Conservation (phyloP, 2,888 invertebrate genomes). For the Luperina testacea region DNA sequence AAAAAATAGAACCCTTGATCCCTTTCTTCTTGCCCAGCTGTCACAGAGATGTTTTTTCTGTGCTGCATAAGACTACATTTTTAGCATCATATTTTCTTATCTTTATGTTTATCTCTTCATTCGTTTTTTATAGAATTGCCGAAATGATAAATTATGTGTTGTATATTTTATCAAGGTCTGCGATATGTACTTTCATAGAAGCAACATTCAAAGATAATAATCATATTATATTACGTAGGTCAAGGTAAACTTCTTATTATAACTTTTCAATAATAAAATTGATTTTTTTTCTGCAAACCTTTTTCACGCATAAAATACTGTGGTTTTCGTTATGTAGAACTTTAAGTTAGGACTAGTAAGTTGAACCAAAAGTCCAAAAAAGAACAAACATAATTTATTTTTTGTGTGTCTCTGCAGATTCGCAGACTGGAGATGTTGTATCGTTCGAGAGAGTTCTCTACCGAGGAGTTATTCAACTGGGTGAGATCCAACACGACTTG, state of each 20-base stretch:
- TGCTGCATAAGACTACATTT: not conserved
- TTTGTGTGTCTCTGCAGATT: constrained; percentile 57
- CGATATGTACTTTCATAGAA: not conserved
- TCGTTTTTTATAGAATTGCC: constrained; percentile 7
- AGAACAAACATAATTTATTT: not conserved
- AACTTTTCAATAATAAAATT: not conserved
- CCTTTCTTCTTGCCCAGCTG: not conserved
- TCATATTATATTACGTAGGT: not conserved
- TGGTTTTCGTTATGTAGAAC: constrained; percentile 72
- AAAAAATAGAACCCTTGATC: not conserved
- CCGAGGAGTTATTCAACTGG: constrained; percentile 72
- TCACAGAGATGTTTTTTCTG: not conserved
- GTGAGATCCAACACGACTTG: constrained; percentile 75
- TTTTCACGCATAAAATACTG: constrained; percentile 53
- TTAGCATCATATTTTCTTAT: too few relatives aligned
- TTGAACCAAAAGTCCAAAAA: not conserved
- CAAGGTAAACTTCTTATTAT: not conserved
- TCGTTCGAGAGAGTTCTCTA: constrained; percentile 79
- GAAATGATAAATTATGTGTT: constrained; percentile 1
- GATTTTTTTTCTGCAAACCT: constrained; percentile 16
- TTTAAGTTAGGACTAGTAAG: constrained; percentile 9
- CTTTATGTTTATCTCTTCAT: not conserved
- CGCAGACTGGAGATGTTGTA: constrained; percentile 58
- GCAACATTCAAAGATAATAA: not conserved
- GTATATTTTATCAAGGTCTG: not conserved